These are phyloP conservation scores for Vireo griseus DNA, from an alignment of 2,797 vertebrate genomes.

Conservation along the genomic window DNA sequence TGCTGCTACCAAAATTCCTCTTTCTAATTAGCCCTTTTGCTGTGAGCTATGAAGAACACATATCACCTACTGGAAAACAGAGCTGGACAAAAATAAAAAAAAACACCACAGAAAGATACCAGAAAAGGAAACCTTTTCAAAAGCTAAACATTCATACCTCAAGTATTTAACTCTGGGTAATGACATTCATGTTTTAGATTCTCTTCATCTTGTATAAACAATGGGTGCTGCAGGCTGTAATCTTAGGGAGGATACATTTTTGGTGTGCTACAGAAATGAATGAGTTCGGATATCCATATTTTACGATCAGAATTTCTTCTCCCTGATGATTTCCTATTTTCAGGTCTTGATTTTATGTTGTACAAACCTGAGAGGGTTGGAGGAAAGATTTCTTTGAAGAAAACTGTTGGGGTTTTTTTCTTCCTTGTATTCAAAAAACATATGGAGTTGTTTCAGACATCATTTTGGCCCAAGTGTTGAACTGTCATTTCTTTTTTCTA, in stretches of 20 bases:
- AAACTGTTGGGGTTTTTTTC: neutral
- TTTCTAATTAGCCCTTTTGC: neutral
- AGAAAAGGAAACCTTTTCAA: neutral
- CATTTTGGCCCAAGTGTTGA: neutral
- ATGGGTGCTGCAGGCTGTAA: neutral
- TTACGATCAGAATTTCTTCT: neutral
- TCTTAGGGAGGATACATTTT: neutral
- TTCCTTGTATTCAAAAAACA: neutral
- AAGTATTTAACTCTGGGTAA: neutral
- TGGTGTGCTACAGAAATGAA: neutral
- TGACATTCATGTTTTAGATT: neutral
- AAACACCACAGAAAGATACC: neutral
- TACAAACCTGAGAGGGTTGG: neutral
- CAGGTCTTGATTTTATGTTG: neutral
- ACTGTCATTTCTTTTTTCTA: neutral
- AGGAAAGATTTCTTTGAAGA: neutral
- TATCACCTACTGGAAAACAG: neutral
- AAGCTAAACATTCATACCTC: neutral
- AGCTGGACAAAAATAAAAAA: neutral
- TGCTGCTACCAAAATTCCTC: neutral
- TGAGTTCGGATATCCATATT: neutral
- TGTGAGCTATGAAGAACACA: neutral
- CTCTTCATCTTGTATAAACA: neutral
- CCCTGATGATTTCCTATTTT: neutral
- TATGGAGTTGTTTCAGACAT: neutral